phyloP scores from a whole-genome alignment of 2,888 invertebrate species.

The Keiferia lycopersicella region DNA sequence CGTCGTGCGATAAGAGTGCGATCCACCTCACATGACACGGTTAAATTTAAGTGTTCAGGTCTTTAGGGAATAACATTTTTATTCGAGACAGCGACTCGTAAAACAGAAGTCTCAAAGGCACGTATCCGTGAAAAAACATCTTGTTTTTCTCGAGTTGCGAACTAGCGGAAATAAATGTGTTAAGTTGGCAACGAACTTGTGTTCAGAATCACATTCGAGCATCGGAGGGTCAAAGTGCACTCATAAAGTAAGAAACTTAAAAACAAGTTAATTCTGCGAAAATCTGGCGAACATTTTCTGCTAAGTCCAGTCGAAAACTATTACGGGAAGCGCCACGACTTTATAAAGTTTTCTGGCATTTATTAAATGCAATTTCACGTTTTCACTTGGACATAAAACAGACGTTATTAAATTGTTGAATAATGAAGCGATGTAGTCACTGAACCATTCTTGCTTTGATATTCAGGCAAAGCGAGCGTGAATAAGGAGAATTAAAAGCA shows the following conservation, averaged over 20 bases:
- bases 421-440: neutral
- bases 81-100: conserved; percentile 1
- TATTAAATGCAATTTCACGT: conserved; percentile 1
- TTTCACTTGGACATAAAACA: neutral
- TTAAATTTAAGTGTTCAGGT: neutral
- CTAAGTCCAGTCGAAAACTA: conserved; percentile 8
- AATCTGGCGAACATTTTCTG: neutral
- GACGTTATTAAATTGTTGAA: neutral
- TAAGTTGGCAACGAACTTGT: conserved; percentile 33
- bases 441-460: neutral
- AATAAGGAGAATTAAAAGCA: neutral
- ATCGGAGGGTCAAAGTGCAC: neutral
- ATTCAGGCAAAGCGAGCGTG: conserved; percentile 4
- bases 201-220: conserved; percentile 10
- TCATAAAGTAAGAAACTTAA: neutral
- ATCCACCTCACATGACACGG: neutral
- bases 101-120: conserved; percentile 27
- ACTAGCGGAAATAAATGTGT: conserved; percentile 35
- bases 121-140: conserved; percentile 34
- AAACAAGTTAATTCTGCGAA: conserved; percentile 1
- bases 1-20: too few relatives aligned
- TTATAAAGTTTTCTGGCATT: neutral
- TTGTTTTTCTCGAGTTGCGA: conserved; percentile 34
- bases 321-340: conserved; percentile 2
- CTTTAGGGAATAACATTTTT: neutral